These are phyloP conservation scores for Amblyteles armatorius DNA, from an alignment of 2,888 invertebrate genomes.

Conservation along the genomic window DNA sequence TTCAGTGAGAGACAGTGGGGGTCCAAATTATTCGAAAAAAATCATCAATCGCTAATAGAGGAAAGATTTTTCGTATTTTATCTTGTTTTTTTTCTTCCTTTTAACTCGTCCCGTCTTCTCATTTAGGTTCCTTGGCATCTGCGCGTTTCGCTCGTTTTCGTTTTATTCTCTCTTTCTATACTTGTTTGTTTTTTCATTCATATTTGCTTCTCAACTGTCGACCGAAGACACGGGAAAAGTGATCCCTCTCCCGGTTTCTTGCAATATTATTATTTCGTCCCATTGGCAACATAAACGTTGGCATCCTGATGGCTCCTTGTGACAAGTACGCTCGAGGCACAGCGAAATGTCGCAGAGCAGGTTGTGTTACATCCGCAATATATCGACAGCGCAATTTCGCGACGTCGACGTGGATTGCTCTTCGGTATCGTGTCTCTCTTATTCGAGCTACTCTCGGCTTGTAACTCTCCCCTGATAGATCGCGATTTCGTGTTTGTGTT, in stretches of 20 bases:
- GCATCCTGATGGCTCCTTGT: constrained; percentile 21
- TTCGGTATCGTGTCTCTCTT: not conserved
- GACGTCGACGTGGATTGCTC: constrained; percentile 4
- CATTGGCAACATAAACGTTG: constrained; percentile 20
- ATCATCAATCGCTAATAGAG: constrained; percentile 30
- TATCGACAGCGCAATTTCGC: constrained; percentile 41
- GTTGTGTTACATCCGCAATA: constrained; percentile 29
- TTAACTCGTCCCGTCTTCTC: not conserved
- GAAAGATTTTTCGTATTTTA: constrained; percentile 21
- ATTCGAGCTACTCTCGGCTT: constrained; percentile 32
- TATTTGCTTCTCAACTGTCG: constrained; percentile 15
- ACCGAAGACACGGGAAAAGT: constrained; percentile 21
- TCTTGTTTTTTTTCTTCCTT: constrained; percentile 8
- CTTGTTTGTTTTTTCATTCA: constrained; percentile 13
- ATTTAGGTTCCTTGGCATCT: constrained; percentile 32
- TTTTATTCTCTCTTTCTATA: constrained; percentile 63
- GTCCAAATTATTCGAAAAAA: constrained; percentile 37
- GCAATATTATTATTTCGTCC: constrained; percentile 26
- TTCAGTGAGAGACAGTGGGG: constrained; percentile 46
- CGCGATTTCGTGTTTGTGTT: constrained; percentile 12
- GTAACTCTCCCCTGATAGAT: not conserved
- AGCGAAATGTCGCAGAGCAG: constrained; percentile 23
- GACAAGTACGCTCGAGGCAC: constrained; percentile 16
- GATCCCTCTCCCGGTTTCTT: constrained; percentile 8
- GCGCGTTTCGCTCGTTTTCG: constrained; percentile 43